phyloP scores from a whole-genome alignment of 2,888 invertebrate species.

The Drosophila mettleri region DNA sequence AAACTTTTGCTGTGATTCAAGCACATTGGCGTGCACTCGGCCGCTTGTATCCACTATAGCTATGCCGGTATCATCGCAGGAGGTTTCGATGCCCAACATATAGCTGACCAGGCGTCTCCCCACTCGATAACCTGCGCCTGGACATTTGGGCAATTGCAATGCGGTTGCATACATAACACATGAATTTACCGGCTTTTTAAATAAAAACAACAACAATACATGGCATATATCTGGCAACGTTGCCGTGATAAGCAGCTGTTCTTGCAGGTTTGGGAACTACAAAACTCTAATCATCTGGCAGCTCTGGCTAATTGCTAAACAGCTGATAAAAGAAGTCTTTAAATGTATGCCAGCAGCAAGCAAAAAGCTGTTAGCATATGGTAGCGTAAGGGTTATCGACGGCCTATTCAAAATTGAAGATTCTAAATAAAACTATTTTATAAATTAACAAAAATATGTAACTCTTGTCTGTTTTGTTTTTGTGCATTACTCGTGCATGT shows the following conservation, averaged over 20 bases:
- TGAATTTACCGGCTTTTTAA: slow-evolving; percentile 30
- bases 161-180: slow-evolving; percentile 47
- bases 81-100: slow-evolving; percentile 97
- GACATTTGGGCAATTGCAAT: slow-evolving; percentile 9
- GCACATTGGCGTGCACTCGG: slow-evolving; percentile 91
- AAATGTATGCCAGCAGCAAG: neutral
- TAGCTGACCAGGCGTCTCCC: slow-evolving; percentile 43
- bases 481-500: neutral
- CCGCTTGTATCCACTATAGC: slow-evolving; percentile 91
- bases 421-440: neutral
- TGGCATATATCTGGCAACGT: slow-evolving; percentile 24
- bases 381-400: too few species aligned
- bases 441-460: neutral
- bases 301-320: neutral
- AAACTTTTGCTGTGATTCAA: slow-evolving; percentile 91
- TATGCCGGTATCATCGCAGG: slow-evolving; percentile 98
- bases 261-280: neutral
- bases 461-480: neutral
- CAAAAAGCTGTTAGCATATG: neutral
- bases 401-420: neutral
- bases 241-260: neutral
- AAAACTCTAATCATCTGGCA: neutral
- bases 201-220: slow-evolving; percentile 22
- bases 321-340: neutral
- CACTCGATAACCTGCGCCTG: neutral